Evolutionary conservation across 2,888 invertebrate genomes (phyloP).

Genomic region (Heliconius cydno): DNA sequence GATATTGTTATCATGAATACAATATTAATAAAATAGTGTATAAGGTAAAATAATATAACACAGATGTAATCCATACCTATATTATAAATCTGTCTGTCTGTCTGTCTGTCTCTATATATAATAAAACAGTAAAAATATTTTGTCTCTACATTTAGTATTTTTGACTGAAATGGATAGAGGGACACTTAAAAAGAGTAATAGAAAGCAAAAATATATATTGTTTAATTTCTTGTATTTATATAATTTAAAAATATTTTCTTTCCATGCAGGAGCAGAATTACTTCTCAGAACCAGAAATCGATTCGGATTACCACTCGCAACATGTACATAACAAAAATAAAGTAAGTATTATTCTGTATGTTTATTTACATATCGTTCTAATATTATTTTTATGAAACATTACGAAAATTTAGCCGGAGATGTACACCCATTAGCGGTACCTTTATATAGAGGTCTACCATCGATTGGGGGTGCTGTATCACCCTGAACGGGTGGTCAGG

Average conservation of each 20-base stretch:
- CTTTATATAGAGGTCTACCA: not conserved
- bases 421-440: not conserved
- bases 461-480: not conserved
- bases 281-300: constrained; percentile 97
- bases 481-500: not conserved
- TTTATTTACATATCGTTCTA: not conserved
- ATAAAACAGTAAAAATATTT: too few relatives aligned
- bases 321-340: constrained; percentile 94
- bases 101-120: too few relatives aligned
- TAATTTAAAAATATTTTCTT: not conserved
- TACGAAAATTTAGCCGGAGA: not conserved
- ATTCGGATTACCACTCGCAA: constrained; percentile 96
- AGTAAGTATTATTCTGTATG: constrained; percentile 83
- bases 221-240: not conserved
- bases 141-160: too few relatives aligned
- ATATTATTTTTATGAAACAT: not conserved
- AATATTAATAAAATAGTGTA: not conserved
- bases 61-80: not conserved
- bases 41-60: not conserved
- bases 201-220: too few relatives aligned
- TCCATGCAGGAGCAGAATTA: constrained; percentile 90
- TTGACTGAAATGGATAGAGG: too few relatives aligned
- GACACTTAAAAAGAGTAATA: too few relatives aligned
- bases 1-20: too few relatives aligned
- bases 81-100: too few relatives aligned